Percentiles rank a stretch among this genome's conserved stretches.
Evolutionary conservation across 1,140 invertebrate species (phyloP).

Genomic region (Tetranychus urticae): DNA sequence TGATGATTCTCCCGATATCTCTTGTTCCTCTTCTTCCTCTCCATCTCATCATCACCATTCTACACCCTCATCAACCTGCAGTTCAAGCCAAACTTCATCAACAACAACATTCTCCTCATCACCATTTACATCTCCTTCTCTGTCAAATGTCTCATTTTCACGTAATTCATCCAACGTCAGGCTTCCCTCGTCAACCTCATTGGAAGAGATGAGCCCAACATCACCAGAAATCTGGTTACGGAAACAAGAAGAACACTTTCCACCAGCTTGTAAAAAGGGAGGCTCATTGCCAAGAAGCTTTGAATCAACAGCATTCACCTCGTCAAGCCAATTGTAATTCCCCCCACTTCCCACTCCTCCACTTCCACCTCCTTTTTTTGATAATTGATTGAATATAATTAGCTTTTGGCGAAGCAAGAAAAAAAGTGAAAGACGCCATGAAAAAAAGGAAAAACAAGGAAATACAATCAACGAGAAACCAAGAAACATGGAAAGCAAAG

Average conservation of each 20-base stretch:
- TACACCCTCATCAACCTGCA: too few relatives aligned
- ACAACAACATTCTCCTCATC: too few relatives aligned
- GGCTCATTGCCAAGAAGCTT: constrained; percentile 53
- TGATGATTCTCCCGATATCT: neutral
- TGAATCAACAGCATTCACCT: constrained; percentile 19
- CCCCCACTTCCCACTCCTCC: neutral
- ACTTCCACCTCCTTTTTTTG: neutral
- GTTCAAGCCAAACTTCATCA: too few relatives aligned
- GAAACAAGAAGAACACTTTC: constrained; percentile 29
- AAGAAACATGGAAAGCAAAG: too few relatives aligned
- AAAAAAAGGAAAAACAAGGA: too few relatives aligned
- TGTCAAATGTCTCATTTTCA: neutral
- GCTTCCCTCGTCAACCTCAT: constrained; percentile 3
- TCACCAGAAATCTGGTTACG: constrained; percentile 33
- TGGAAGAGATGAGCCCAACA: constrained; percentile 22
- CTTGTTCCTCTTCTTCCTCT: constrained; percentile 4
- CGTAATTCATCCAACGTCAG: neutral
- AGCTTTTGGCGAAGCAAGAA: too few relatives aligned
- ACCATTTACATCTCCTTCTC: too few relatives aligned
- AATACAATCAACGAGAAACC: too few relatives aligned
- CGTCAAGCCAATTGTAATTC: neutral
- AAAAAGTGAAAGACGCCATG: too few relatives aligned
- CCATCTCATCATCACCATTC: constrained; percentile 9
- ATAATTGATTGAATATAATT: too few relatives aligned
- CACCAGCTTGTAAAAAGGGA: constrained; percentile 30